These are phyloP conservation scores for Limnephilus lunatus DNA, from an alignment of 2,888 invertebrate species.

Conservation along the genomic window DNA sequence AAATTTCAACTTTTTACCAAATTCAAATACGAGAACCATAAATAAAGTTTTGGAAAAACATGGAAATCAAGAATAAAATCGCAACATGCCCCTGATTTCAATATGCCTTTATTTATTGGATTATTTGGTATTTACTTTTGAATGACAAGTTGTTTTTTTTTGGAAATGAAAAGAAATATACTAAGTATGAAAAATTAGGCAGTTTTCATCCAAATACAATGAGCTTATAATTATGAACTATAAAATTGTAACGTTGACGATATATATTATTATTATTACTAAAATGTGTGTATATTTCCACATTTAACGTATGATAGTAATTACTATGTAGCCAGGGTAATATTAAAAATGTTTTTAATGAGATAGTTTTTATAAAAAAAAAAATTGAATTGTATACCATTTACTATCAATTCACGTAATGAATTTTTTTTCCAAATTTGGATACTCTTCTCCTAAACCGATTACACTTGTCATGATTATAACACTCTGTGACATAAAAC, in stretches of 20 bases:
- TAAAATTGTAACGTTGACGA: conserved; percentile 12
- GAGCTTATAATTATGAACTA: conserved; percentile 27
- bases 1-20: too few species aligned
- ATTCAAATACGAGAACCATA: too few species aligned
- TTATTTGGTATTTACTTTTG: not conserved
- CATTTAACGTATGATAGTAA: not conserved
- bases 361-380: conserved; percentile 11
- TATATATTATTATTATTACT: not conserved
- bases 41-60: not conserved
- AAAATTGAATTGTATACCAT: conserved; percentile 29
- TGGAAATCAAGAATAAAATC: not conserved
- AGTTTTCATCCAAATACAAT: conserved; percentile 23
- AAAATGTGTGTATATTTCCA: conserved; percentile 20
- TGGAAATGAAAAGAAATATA: not conserved
- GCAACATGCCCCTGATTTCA: not conserved
- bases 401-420: not conserved
- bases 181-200: not conserved
- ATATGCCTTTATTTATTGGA: not conserved
- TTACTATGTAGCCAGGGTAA: conserved; percentile 36
- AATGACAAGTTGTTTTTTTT: not conserved
- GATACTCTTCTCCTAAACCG: not conserved
- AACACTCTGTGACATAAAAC: too few species aligned
- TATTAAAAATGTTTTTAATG: conserved; percentile 5
- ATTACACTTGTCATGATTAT: too few species aligned
- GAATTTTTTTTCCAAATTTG: not conserved